These are phyloP conservation scores for Protaetia brevitarsis DNA, from an alignment of 1,140 invertebrate genomes.

Conservation along the genomic window DNA sequence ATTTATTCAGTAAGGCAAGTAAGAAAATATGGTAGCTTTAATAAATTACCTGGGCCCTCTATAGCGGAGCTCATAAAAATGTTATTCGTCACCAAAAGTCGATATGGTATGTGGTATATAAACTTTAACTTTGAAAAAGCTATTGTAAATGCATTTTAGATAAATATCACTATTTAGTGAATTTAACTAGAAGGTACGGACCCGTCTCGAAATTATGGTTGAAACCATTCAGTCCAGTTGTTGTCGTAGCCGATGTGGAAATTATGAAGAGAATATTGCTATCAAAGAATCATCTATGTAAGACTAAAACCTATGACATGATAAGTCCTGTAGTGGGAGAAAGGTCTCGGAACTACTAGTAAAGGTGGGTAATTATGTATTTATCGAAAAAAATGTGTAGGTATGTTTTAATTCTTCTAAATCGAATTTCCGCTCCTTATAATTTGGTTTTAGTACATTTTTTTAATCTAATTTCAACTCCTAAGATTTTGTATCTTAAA, in stretches of 20 bases:
- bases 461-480: too few species aligned
- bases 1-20: not conserved
- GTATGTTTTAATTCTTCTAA: too few species aligned
- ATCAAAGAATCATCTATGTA: not conserved
- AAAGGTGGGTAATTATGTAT: not conserved
- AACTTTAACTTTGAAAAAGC: not conserved
- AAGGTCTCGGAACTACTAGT: not conserved
- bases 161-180: not conserved
- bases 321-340: not conserved
- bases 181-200: not conserved
- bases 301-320: not conserved
- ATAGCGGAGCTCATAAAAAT: not conserved
- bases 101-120: not conserved
- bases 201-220: not conserved
- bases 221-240: not conserved
- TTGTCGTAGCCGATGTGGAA: not conserved
- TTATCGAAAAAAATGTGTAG: too few species aligned
- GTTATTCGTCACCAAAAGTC: not conserved
- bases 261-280: not conserved
- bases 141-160: not conserved
- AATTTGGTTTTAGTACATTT: too few species aligned
- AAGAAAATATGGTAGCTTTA: not conserved
- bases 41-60: not conserved
- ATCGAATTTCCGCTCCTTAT: too few species aligned
- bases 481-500: too few species aligned